Evolutionary conservation across 2,113 vertebrate genomes (phyloP).

Genomic region (Ctenomys sociabilis): DNA sequence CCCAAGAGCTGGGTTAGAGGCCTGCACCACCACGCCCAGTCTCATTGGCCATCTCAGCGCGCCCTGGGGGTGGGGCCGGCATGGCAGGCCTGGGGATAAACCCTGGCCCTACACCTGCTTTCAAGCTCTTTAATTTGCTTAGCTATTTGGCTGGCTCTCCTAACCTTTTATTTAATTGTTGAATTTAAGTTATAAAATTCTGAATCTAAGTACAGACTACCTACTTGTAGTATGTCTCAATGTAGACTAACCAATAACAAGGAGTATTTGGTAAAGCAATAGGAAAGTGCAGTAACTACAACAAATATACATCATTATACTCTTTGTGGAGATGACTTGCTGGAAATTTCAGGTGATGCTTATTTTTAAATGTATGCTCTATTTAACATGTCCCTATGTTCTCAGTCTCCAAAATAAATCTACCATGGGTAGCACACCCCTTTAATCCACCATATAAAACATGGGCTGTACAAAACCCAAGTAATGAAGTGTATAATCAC

Average conservation of each 20-base stretch:
- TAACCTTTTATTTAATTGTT: slow-evolving; percentile 11
- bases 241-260: slow-evolving; percentile 24
- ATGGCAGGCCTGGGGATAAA: too few relatives aligned
- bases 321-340: slow-evolving; percentile 73
- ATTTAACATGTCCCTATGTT: slow-evolving; percentile 75
- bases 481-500: slow-evolving; percentile 31
- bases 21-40: too few relatives aligned
- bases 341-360: slow-evolving; percentile 80
- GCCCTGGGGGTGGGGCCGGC: too few relatives aligned
- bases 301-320: slow-evolving; percentile 66
- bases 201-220: not conserved
- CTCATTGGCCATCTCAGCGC: too few relatives aligned
- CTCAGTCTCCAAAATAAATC: slow-evolving; percentile 80
- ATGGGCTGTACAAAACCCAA: slow-evolving; percentile 40
- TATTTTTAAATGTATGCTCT: slow-evolving; percentile 80
- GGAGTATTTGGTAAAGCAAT: slow-evolving; percentile 65
- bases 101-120: too few relatives aligned
- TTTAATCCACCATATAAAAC: slow-evolving; percentile 54
- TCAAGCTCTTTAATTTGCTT: too few relatives aligned
- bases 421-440: slow-evolving; percentile 19
- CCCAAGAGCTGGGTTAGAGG: too few relatives aligned
- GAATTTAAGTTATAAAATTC: not conserved
- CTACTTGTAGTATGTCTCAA: accelerated
- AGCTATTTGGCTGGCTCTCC: too few relatives aligned
- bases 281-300: slow-evolving; percentile 74